Base-by-base conservation (phyloP, 37 sponge, comb jelly and placozoan genomes). In the Cliona cf. orientalis region DNA sequence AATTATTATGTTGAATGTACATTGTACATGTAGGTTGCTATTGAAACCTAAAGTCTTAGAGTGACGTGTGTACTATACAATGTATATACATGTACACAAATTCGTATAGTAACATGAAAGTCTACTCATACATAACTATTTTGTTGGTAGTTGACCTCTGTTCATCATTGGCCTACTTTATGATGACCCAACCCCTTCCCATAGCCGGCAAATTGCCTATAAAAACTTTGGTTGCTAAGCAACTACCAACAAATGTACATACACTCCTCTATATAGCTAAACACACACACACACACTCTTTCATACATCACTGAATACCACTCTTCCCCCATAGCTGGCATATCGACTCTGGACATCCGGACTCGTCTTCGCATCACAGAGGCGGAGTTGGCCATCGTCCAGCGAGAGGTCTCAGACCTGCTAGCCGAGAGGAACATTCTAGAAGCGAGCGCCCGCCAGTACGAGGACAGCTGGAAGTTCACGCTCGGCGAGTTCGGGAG, bases 281-380 rank as follows among this genome's bases (percentile, higher is more conserved):
- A 72, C 42, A 73, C 57, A 73, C 77, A 76, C 63, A 72, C 73
- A 72, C 73, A 72, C 77, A 33, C 81, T 57, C 77, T 59, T 41
- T 46, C 73, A 72, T 55, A 72, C 69, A 32, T 69, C n/a, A 33
- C 19, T 72, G 5, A 35, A 62, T 9, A 32, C 7, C 74, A 5
- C 74, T 39, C 37, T 28, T 23, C 37, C 21, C 62, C 5, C 33
- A 4, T 63, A 74, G 89, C 71, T 43, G 83, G 89, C 17, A 58
- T 82, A 35, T 88, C 83, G 7, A 82, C 67, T 34, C 56, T 90
- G 76, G 91, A 90, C 25, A 72, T 84, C 3, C 69, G 84, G 0
- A 91, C 92, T 3, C 45, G 80, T 28, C 80, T 91, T 23, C 86
- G 92, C 53, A 82, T 91, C 60, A 71, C 80, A 12, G 92, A 91